Conservation (phyloP, 2,113 vertebrate genomes). For the Amphiprion ocellaris region DNA sequence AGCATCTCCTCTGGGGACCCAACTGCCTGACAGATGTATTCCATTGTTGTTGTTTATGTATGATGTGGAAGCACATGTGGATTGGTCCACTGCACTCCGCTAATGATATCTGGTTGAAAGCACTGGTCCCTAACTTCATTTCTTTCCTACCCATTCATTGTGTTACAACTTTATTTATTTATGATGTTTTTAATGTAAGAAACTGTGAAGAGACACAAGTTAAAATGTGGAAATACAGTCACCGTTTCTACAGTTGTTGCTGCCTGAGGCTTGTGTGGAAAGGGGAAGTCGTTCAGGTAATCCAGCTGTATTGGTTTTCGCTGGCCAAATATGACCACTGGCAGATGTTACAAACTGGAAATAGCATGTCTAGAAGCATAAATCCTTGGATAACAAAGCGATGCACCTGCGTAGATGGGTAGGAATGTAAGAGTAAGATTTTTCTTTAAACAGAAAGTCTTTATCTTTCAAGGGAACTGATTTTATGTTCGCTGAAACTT, state of each 20-base stretch:
- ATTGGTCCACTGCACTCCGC: neutral
- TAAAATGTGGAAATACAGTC: slow-evolving; percentile 16
- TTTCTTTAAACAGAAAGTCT: slow-evolving; percentile 48
- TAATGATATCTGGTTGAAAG: slow-evolving; percentile 31
- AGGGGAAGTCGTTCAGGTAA: slow-evolving; percentile 27
- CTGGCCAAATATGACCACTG: slow-evolving; percentile 44
- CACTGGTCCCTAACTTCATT: slow-evolving; percentile 18
- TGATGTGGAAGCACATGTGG: slow-evolving; percentile 47
- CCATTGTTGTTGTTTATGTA: slow-evolving; percentile 73
- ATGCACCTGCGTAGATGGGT: slow-evolving; percentile 54
- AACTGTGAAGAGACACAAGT: neutral
- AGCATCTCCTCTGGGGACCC: slow-evolving; percentile 59
- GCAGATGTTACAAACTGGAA: slow-evolving; percentile 55
- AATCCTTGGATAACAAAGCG: slow-evolving; percentile 49
- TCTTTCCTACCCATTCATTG: slow-evolving; percentile 13
- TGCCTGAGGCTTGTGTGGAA: slow-evolving; percentile 24
- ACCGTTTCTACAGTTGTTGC: slow-evolving; percentile 2
- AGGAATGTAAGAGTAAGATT: slow-evolving; percentile 33
- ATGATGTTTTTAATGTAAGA: too few relatives aligned
- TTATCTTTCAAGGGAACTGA: slow-evolving; percentile 59
- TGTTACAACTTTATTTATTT: slow-evolving; percentile 2
- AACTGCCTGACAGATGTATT: slow-evolving; percentile 66
- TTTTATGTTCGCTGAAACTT: slow-evolving; percentile 61
- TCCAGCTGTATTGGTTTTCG: slow-evolving; percentile 21
- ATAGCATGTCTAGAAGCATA: slow-evolving; percentile 34